These are phyloP conservation scores for Epinotia nisella DNA, from an alignment of 2,888 invertebrate species.

Conservation along the genomic window DNA sequence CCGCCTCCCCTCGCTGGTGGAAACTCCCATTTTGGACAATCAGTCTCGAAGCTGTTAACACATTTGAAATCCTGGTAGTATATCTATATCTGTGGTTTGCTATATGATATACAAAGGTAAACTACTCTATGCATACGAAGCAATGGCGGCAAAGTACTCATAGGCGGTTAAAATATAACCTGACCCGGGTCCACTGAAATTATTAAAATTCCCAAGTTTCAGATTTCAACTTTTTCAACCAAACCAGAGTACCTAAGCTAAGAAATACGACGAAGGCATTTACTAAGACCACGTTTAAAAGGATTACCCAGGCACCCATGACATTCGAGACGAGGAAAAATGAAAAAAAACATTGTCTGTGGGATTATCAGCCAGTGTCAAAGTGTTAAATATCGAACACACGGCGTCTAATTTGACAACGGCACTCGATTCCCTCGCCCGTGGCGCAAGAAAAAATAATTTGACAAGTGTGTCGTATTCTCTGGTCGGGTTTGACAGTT, in stretches of 20 bases:
- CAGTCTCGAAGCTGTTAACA: too few species aligned
- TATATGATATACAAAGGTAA: not conserved
- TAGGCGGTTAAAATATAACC: not conserved
- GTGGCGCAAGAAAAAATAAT: slow-evolving; percentile 65
- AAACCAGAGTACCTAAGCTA: slow-evolving; percentile 57
- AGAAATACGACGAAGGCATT: slow-evolving; percentile 77
- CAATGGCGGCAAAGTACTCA: not conserved
- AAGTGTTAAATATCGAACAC: slow-evolving; percentile 84
- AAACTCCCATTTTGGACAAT: not conserved
- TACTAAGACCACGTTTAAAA: slow-evolving; percentile 76
- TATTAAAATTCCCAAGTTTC: slow-evolving; percentile 57
- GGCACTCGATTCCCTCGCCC: slow-evolving; percentile 59
- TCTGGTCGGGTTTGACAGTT: slow-evolving; percentile 78
- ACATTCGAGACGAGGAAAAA: slow-evolving; percentile 70
- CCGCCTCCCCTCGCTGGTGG: not conserved
- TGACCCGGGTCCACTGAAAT: slow-evolving; percentile 44
- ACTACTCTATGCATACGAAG: too few species aligned
- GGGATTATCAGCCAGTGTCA: slow-evolving; percentile 84
- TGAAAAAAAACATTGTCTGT: slow-evolving; percentile 72
- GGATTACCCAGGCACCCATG: slow-evolving; percentile 79
- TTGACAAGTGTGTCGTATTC: slow-evolving; percentile 80
- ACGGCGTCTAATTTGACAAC: slow-evolving; percentile 81
- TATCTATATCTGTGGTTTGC: too few species aligned
- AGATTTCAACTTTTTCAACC: slow-evolving; percentile 67
- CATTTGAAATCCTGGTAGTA: too few species aligned